phyloP scores from a whole-genome alignment of 1,140 invertebrate genomes.

The Sarcophaga bullata region DNA sequence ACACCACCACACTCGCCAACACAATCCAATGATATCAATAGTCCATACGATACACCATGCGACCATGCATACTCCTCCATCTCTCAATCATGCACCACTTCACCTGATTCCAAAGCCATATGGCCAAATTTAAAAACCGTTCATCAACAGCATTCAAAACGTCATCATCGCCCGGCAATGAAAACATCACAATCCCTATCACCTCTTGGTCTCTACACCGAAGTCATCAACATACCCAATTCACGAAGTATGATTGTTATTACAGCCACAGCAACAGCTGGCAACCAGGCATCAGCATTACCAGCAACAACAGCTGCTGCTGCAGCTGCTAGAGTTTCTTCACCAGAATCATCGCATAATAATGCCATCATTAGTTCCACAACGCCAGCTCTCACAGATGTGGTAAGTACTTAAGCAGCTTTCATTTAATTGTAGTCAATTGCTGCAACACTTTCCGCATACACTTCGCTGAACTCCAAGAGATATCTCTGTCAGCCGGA shows the following conservation, averaged over 20 bases:
- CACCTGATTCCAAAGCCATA: slow-evolving; percentile 20
- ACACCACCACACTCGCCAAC: neutral
- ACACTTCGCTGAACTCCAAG: no score
- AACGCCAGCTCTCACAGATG: neutral
- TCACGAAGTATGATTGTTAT: slow-evolving; percentile 63
- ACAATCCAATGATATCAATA: neutral
- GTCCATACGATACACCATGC: neutral
- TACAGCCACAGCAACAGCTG: slow-evolving; percentile 44
- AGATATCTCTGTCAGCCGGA: no score
- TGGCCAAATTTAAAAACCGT: neutral
- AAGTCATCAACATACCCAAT: slow-evolving; percentile 60
- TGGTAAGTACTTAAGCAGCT: slow-evolving; percentile 9
- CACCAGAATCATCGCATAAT: neutral
- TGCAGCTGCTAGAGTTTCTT: slow-evolving; percentile 43
- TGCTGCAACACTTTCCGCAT: no score
- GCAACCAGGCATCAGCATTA: neutral
- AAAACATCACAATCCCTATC: slow-evolving; percentile 63
- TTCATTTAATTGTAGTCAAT: no score
- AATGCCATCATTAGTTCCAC: neutral
- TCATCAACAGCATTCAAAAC: neutral
- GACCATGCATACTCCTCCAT: neutral
- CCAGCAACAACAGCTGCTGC: slow-evolving; percentile 44
- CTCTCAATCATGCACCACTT: neutral
- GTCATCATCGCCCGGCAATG: slow-evolving; percentile 32
- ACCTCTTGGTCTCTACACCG: slow-evolving; percentile 54